Evolutionary conservation across 2,113 vertebrate species (phyloP), one percentile per base, ranked within the genome.

Genomic region (Pangasianodon gigas): DNA sequence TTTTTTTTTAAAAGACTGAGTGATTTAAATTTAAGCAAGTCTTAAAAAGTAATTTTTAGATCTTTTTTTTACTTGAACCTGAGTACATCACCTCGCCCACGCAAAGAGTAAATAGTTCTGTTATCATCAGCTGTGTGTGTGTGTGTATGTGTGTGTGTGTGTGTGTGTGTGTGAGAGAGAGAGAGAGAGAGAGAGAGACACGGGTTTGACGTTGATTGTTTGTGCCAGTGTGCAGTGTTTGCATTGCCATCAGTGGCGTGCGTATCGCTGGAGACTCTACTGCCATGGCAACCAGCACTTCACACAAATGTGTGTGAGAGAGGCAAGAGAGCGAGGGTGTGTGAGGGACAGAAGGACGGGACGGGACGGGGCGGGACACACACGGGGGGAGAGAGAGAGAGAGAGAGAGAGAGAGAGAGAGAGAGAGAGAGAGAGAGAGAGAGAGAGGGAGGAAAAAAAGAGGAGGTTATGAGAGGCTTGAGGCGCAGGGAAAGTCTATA

Each of bases 401-500:
- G 5, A 24, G 60, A 54, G 24, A 37, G 37, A 37, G 87, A 5
- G 81, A 86, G 37, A 75, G 26, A 71, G 54, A 13, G 14, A 26
- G 18, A 37, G 9, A 24, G 51, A 74, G 9, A 46, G 5, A 24
- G 60, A 54, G 24, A 37, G 37, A 37, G 87, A 5, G 81, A 86
- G 37, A 75, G 26, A 71, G 54, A 13, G 14, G 26, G 18, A 37
- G 9, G 19, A 16, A 60, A 24, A 29, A 51, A 3, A 13, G 83
- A 32, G 44, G 84, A 90, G 89, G 86, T 84, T 90, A 88, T 88
- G 83, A 86, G 18, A 83, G 48, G 88, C 74, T 74, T 88, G 69
- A 85, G 80, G 86, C 84, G 4, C 51, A 58, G 82, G 69, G 16
- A 84, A 85, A 90, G 93, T 93, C 94, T 96, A 93, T 95, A 95